Conservation (phyloP, 2,888 invertebrate genomes). For the Drosophila eohydei region DNA sequence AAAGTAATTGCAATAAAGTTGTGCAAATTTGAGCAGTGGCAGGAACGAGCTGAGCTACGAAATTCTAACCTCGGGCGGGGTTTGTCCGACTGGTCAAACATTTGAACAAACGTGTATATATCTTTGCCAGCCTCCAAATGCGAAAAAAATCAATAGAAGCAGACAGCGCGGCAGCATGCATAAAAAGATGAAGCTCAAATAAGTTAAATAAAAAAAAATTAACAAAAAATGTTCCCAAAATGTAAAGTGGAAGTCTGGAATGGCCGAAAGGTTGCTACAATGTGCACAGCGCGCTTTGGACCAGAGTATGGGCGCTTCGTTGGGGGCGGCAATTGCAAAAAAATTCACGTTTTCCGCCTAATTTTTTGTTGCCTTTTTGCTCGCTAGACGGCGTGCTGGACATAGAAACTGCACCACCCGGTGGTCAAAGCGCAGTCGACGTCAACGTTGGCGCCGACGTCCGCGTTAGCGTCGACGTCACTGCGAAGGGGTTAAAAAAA, state of each 20-base stretch:
- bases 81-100: constrained; percentile 61
- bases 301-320: constrained; percentile 15
- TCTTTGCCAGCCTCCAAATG: constrained; percentile 59
- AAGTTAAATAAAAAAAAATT: constrained; percentile 67
- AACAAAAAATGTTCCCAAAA: constrained; percentile 41
- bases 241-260: constrained; percentile 38
- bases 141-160: constrained; percentile 85
- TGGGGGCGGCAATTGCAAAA: constrained; percentile 74
- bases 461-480: constrained; percentile 44
- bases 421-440: constrained; percentile 39
- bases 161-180: constrained; percentile 81
- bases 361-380: constrained; percentile 62
- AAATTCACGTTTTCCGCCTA: constrained; percentile 79
- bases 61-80: constrained; percentile 78
- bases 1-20: constrained; percentile 81
- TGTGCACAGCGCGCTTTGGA: constrained; percentile 72
- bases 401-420: constrained; percentile 72
- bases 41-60: constrained; percentile 46
- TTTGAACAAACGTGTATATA: constrained; percentile 48
- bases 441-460: constrained; percentile 47
- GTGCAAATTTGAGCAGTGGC: constrained; percentile 60
- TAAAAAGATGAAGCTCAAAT: constrained; percentile 67
- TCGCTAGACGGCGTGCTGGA: constrained; percentile 50
- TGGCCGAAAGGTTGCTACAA: constrained; percentile 73
- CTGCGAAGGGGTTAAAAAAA: constrained; percentile 80